Evolutionary conservation across 2,113 vertebrate genomes (phyloP).

Genomic region (Lamprotornis superbus): DNA sequence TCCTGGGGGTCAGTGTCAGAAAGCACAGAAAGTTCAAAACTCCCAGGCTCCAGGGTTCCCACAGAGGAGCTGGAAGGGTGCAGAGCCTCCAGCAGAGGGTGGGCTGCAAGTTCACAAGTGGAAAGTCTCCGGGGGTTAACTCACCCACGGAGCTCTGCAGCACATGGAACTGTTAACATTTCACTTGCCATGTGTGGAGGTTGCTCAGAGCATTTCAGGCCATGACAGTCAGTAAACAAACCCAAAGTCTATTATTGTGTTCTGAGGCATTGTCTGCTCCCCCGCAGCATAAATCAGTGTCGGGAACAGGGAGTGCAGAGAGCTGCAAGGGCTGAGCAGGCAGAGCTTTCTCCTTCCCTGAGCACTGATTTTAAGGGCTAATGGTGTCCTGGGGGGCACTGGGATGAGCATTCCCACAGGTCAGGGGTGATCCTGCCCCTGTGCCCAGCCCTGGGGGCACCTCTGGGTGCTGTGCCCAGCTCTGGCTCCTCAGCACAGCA

Average conservation of each 20-base stretch:
- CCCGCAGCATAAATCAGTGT: not conserved
- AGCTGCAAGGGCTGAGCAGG: not conserved
- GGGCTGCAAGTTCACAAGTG: not conserved
- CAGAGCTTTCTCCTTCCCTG: not conserved
- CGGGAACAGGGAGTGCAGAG: not conserved
- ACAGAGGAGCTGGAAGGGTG: not conserved
- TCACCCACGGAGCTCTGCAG: not conserved
- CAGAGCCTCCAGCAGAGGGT: not conserved
- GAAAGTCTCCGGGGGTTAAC: not conserved
- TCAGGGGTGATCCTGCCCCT: not conserved
- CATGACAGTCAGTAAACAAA: slow-evolving; percentile 23
- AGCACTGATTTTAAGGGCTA: not conserved
- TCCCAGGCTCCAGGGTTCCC: too few species aligned
- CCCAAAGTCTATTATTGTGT: not conserved
- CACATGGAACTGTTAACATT: not conserved
- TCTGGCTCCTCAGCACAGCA: not conserved
- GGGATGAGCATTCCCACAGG: not conserved
- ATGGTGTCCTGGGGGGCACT: accelerated
- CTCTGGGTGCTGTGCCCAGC: not conserved
- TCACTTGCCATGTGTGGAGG: not conserved
- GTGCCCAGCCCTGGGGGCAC: not conserved
- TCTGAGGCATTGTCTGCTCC: not conserved
- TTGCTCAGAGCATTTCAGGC: not conserved
- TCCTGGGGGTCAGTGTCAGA: too few species aligned
- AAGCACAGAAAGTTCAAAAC: too few species aligned